A percentile compares a stretch with the other conserved stretches of the same genome.
Conservation (phyloP, 1,140 invertebrate genomes). For the Heliconius hermathena region DNA sequence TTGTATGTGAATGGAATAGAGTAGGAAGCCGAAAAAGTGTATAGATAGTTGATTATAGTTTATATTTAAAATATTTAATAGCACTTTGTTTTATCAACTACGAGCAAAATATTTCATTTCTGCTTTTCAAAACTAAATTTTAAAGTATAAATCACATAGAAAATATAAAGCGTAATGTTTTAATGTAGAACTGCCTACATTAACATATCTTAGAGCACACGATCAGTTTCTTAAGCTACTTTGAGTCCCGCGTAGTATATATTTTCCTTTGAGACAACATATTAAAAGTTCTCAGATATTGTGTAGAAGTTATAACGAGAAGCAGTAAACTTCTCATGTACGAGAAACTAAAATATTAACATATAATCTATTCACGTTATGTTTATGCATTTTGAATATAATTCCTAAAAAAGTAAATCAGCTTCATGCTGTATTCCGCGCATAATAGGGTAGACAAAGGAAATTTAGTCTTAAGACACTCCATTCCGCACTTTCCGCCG, state of each 20-base stretch:
- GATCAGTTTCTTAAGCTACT: background rate
- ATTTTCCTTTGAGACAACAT: background rate
- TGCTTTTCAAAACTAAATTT: too few species aligned
- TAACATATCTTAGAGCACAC: background rate
- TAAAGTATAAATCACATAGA: too few species aligned
- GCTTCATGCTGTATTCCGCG: too few species aligned
- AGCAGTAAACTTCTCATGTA: background rate
- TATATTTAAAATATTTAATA: too few species aligned
- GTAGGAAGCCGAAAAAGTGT: too few species aligned
- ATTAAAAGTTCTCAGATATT: slow-evolving; percentile 10
- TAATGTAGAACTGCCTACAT: background rate
- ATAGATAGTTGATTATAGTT: too few species aligned
- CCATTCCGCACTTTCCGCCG: too few species aligned
- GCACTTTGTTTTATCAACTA: too few species aligned
- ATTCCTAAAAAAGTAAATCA: background rate
- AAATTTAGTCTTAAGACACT: too few species aligned
- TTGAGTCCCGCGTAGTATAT: background rate
- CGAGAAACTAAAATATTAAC: background rate
- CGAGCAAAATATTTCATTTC: too few species aligned
- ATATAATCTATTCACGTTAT: background rate
- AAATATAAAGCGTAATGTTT: background rate
- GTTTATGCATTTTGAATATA: background rate
- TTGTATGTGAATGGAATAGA: too few species aligned
- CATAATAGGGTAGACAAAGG: too few species aligned
- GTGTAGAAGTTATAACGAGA: background rate